Percentiles rank a stretch among this genome's conserved stretches.
Evolutionary conservation across 2,113 vertebrate species (phyloP).

Genomic region (Archocentrus centrarchus): DNA sequence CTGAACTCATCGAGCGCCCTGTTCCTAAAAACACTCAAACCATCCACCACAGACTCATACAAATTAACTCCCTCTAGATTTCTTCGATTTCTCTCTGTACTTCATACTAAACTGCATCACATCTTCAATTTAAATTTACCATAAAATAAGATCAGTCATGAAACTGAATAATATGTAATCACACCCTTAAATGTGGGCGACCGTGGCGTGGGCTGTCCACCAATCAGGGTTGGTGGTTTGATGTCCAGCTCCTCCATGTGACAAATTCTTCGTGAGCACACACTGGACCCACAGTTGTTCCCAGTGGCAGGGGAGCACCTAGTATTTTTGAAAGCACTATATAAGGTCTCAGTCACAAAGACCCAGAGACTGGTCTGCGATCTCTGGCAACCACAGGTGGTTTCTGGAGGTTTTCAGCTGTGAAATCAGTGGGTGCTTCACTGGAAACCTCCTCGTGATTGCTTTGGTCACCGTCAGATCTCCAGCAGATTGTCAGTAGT

Average conservation of each 20-base stretch:
- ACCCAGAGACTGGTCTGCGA: background rate
- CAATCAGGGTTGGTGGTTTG: background rate
- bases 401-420: background rate
- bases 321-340: background rate
- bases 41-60: background rate
- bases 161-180: background rate
- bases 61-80: background rate
- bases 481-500: too few relatives aligned
- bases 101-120: background rate
- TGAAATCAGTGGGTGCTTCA: background rate
- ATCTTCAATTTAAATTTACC: background rate
- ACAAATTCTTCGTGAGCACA: background rate
- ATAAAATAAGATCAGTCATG: background rate
- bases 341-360: background rate
- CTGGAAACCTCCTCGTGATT: background rate
- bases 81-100: background rate
- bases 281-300: background rate
- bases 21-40: constrained; percentile 35
- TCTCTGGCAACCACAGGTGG: background rate
- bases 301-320: background rate
- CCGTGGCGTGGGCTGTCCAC: background rate
- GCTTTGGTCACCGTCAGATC: background rate
- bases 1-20: constrained; percentile 52
- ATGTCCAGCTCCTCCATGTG: background rate
- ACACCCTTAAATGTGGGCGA: background rate